These are phyloP conservation scores for Illadopsis cleaveri DNA, from an alignment of 2,113 vertebrate species.

Conservation along the genomic window DNA sequence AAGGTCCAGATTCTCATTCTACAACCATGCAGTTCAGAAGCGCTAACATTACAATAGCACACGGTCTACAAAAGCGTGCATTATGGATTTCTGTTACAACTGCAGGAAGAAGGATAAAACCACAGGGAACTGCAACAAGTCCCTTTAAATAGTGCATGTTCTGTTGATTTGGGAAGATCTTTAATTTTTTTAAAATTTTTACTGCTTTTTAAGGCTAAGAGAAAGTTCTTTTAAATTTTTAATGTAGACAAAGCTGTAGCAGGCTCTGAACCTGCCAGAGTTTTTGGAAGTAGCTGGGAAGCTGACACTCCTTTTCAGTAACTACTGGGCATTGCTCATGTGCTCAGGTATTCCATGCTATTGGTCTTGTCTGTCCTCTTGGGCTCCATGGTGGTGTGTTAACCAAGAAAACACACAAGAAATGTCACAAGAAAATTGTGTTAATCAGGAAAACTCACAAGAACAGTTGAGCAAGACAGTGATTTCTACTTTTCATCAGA, in stretches of 20 bases:
- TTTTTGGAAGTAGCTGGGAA: neutral
- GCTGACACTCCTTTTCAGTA: neutral
- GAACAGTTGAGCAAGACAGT: neutral
- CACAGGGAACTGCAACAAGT: neutral
- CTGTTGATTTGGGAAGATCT: neutral
- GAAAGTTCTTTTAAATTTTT: neutral
- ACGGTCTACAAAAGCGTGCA: fast-evolving
- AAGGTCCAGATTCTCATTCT: neutral
- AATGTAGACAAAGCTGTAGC: neutral
- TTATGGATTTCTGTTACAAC: neutral
- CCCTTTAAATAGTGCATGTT: neutral
- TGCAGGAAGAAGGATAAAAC: neutral
- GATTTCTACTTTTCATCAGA: neutral
- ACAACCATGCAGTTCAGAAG: neutral
- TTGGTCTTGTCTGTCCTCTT: neutral
- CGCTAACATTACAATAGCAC: neutral
- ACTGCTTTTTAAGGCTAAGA: neutral
- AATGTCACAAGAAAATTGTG: neutral
- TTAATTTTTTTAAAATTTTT: neutral
- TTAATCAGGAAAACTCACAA: neutral
- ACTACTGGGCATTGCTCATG: neutral
- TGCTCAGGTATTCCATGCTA: neutral
- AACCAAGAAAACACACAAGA: neutral
- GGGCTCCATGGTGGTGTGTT: neutral
- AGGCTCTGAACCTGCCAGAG: neutral